Evolutionary conservation across 2,888 invertebrate genomes (phyloP).

Genomic region (Drosophila robusta): DNA sequence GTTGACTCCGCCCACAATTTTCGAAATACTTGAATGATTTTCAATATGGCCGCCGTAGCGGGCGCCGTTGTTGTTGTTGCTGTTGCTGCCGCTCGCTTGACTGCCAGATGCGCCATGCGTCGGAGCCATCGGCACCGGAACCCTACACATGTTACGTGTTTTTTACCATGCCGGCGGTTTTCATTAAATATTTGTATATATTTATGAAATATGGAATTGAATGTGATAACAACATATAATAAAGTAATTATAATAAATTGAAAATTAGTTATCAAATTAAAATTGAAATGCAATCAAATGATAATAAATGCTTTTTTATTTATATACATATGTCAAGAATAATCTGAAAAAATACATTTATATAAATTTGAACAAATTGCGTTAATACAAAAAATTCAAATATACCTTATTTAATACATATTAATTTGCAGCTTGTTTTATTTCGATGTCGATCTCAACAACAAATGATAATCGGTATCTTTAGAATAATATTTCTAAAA

Average conservation of each 20-base stretch:
- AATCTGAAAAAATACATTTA: too few species aligned
- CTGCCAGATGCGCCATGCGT: slow-evolving; percentile 60
- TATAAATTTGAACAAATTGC: too few species aligned
- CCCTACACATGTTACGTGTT: slow-evolving; percentile 29
- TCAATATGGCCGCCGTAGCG: slow-evolving; percentile 83
- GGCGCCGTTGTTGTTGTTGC: slow-evolving; percentile 34
- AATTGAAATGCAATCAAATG: too few species aligned
- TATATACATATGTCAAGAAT: too few species aligned
- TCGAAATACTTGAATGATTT: slow-evolving; percentile 85
- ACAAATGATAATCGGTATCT: too few species aligned
- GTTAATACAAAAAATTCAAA: too few species aligned
- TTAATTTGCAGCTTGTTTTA: too few species aligned
- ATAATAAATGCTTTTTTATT: too few species aligned
- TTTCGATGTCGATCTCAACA: too few species aligned
- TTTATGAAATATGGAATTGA: not conserved
- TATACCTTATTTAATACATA: too few species aligned
- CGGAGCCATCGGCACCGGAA: slow-evolving; percentile 42
- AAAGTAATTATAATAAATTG: not conserved
- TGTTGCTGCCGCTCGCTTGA: slow-evolving; percentile 37
- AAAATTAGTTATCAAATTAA: too few species aligned
- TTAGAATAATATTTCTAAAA: too few species aligned
- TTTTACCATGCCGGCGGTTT: slow-evolving; percentile 58
- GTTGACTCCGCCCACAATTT: slow-evolving; percentile 82
- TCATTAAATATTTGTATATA: not conserved
- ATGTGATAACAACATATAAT: not conserved